phyloP scores from a whole-genome alignment of 37 sponge, comb jelly and placozoan species.

The Beroe ovata region DNA sequence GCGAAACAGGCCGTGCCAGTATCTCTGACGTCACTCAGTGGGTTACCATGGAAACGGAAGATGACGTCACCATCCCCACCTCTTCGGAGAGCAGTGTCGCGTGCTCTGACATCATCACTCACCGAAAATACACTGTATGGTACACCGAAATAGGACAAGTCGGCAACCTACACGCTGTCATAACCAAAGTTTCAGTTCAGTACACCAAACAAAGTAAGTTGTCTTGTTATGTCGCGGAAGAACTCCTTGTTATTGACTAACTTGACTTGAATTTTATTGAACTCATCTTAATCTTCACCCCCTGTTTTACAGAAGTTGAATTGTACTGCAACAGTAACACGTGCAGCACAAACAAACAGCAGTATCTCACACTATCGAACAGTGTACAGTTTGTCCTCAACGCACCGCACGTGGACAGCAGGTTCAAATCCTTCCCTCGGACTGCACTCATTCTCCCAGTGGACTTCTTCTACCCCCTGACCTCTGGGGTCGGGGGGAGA shows the following conservation, averaged over 20 bases:
- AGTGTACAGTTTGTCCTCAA: constrained; percentile 42
- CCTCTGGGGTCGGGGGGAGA: not conserved
- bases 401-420: not conserved
- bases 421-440: constrained; percentile 6
- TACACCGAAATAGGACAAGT: constrained; percentile 26
- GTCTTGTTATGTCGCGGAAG: too few species aligned
- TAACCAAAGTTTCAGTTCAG: constrained; percentile 26
- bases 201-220: constrained; percentile 42
- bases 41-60: constrained; percentile 20
- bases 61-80: not conserved
- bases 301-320: not conserved
- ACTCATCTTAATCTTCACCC: not conserved
- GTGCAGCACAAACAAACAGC: not conserved
- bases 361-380: constrained; percentile 44
- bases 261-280: not conserved
- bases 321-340: constrained; percentile 18
- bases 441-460: constrained; percentile 13
- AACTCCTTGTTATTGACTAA: too few species aligned
- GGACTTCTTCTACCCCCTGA: constrained; percentile 58
- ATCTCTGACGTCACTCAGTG: constrained; percentile 34
- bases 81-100: constrained; percentile 4
- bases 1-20: constrained; percentile 12
- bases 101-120: constrained; percentile 39
- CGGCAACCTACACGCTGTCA: constrained; percentile 22
- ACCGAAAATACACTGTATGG: constrained; percentile 39